A percentile compares a stretch with the other conserved stretches of the same genome.
phyloP scores from a whole-genome alignment of 2,797 vertebrate species.

The Urocyon cinereoargenteus region DNA sequence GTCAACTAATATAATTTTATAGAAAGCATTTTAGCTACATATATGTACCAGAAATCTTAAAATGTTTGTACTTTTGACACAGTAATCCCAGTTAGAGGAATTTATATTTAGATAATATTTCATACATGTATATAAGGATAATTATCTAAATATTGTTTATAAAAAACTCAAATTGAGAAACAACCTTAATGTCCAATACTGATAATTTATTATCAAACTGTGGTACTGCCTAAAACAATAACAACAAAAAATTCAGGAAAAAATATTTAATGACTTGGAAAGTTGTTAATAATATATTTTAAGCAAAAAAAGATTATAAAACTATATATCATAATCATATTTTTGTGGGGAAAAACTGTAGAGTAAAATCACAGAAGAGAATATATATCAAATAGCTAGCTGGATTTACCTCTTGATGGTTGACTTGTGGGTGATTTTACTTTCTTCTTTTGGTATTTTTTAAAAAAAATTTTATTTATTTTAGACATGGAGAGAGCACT shows the following conservation, averaged over 20 bases:
- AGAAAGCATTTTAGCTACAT: neutral
- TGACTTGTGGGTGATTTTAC: neutral
- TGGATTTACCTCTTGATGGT: neutral
- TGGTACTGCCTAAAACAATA: neutral
- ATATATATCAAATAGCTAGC: neutral
- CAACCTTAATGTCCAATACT: neutral
- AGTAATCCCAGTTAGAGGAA: neutral
- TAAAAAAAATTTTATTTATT: neutral
- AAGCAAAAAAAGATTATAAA: neutral
- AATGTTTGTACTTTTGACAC: neutral
- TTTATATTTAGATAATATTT: slow-evolving; percentile 23
- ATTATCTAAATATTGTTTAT: slow-evolving; percentile 27
- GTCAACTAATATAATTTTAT: neutral
- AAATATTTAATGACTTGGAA: neutral
- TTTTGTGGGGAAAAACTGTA: neutral
- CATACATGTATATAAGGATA: neutral
- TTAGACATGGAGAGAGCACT: neutral
- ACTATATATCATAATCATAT: neutral
- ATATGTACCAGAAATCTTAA: neutral
- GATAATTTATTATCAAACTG: slow-evolving; percentile 8
- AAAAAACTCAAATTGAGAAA: slow-evolving; percentile 7
- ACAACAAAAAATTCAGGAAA: neutral
- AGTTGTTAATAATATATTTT: neutral
- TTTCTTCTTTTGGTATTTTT: neutral
- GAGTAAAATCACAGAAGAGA: neutral